Evolutionary conservation across 1,140 invertebrate genomes (phyloP), one percentile per base, ranked within the genome.

Genomic region (Drosophila malerkotliana): DNA sequence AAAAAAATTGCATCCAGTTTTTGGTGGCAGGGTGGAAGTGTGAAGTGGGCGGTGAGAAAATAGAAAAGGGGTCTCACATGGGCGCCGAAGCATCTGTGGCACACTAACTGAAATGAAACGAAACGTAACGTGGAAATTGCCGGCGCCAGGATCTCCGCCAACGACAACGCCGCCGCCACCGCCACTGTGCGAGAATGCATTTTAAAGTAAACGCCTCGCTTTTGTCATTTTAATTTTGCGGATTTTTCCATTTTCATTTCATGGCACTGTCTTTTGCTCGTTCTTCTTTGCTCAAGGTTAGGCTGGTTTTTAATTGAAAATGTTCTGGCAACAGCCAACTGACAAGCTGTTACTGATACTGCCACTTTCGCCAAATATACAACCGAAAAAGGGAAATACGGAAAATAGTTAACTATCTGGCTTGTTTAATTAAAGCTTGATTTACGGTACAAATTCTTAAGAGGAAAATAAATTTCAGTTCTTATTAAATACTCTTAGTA

Each of bases 221-320:
- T 88, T 88, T 88, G 83, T 88, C 83, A 88, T 88, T 88, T 88
- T 88, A 88, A 88, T 88, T 88, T 88, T 79, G 84, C 73, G 79
- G 79, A 88, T 88, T 88, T 88, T 72, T 59, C 47, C 79, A 75
- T 87, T 88, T 79, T 69, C 72, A 79, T 79, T 83, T 72, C 51
- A 53, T 47, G 66, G 37, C 54, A 58, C 37, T 49, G 63, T 69
- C 67, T 39, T 67, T n/a, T 32, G 21, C 30, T 67, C 41, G 12
- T 28, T 34, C 28, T 15, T 24, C 14, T 24, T 24, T 41, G 7
- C 52, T 69, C 83, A 89, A 87, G 83, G 83, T 89, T 87, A 77
- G 77, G 53, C 67, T 75, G 74, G 63, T 72, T 87, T 81, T 87
- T 87, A 87, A 87, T 87, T 87, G 84, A 87, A 87, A 87, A 87